Conservation (phyloP, 2,113 vertebrate species). For the Syrmaticus mikado region DNA sequence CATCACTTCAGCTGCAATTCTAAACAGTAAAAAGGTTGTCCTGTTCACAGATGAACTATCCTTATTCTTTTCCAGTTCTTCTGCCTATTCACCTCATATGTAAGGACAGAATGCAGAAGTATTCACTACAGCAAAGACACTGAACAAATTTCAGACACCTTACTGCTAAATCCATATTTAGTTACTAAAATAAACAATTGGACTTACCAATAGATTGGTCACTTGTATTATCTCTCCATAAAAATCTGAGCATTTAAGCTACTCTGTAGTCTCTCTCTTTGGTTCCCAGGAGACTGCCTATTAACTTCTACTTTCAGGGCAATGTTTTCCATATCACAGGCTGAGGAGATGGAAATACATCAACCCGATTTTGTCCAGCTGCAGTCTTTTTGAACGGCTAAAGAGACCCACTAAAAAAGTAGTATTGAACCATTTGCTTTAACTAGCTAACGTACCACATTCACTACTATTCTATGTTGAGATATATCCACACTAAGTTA, state of each 20-base stretch:
- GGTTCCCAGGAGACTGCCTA: neutral
- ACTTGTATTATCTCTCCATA: neutral
- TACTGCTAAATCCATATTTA: neutral
- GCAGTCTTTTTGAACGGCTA: neutral
- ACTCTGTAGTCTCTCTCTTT: neutral
- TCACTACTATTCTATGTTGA: neutral
- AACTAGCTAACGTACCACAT: neutral
- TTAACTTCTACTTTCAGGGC: neutral
- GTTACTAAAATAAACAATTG: neutral
- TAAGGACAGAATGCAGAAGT: neutral
- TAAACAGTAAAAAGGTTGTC: neutral
- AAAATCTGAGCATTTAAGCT: neutral
- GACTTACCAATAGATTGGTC: neutral
- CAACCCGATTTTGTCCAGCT: neutral
- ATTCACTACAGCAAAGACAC: neutral
- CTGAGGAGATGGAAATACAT: neutral
- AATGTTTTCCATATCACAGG: neutral
- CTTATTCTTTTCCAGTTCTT: neutral
- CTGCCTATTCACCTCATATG: neutral
- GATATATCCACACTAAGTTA: neutral
- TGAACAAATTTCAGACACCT: neutral
- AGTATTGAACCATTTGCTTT: neutral
- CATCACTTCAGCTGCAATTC: neutral
- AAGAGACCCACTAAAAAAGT: neutral
- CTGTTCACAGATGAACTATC: neutral